Base-by-base conservation (phyloP, 2,888 invertebrate genomes). In the Pammene fasciana region DNA sequence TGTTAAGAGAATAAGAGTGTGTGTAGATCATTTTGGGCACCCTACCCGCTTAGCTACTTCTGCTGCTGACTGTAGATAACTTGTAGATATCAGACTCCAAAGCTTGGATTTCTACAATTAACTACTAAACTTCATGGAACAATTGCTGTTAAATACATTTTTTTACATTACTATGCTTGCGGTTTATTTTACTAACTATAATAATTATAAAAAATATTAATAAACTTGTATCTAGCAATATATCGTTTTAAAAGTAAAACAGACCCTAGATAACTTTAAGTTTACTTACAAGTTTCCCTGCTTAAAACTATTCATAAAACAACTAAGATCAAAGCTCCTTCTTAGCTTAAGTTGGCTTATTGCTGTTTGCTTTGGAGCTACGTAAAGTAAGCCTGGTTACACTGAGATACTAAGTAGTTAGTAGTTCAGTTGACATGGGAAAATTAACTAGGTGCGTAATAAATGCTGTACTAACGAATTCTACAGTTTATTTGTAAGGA, bases 271-370 rank as follows among this genome's bases (percentile, higher is more conserved):
- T 43, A 43, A 43, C 13, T 10, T 43, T 11, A 43, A 43, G 11
- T 43, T 11, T 11, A 11, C 13, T 11, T 10, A 11, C n/a, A 52
- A 67, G 54, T 36, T 67, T 14, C 50, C 14, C 41, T 14, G 46
- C 55, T 55, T 67, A 57, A 67, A 61, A 67, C 61, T 67, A 55
- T 67, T 55, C 38, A 67, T 67, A 67, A 67, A 61, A 61, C 61
- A 61, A 67, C 46, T 46, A 55, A 55, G 55, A 55, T 61, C 60
- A 46, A 65, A 67, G 61, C 46, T 41, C 61, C 36, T 50, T 34
- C 61, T 50, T 56, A 56, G 43, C 62, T 34, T 18, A 64, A 68
- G 56, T 68, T 68, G 62, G 56, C 62, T 64, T 64, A 64, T 62
- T 68, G 14, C n/a, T 68, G 68, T 62, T 68, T 68, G 62, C 56